Evolutionary conservation across 2,113 vertebrate genomes (phyloP).

Genomic region (Ploceus nigricollis): DNA sequence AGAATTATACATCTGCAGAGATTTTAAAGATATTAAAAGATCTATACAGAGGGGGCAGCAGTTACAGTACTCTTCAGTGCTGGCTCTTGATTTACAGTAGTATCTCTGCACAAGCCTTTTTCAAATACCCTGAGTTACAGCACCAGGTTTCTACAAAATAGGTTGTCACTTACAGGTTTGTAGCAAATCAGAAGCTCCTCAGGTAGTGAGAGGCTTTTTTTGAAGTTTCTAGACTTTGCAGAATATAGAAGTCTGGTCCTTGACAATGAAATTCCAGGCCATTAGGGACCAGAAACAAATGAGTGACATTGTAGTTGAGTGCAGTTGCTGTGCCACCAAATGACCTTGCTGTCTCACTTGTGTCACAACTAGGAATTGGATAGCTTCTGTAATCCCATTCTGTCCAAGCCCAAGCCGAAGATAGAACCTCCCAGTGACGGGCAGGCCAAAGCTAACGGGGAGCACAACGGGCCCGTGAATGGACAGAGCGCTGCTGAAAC

Average conservation of each 20-base stretch:
- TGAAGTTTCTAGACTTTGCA: not conserved
- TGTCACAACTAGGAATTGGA: constrained; percentile 82
- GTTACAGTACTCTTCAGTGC: not conserved
- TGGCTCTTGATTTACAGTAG: not conserved
- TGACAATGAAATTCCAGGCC: not conserved
- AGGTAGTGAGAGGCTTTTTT: not conserved
- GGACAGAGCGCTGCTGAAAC: constrained; percentile 76
- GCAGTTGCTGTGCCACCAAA: not conserved
- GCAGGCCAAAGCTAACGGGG: constrained; percentile 72
- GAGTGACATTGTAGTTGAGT: rapidly evolving
- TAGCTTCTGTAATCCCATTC: constrained; percentile 81
- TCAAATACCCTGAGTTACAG: not conserved
- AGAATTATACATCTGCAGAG: not conserved
- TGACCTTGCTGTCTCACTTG: not conserved
- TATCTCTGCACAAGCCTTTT: not conserved
- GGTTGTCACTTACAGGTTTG: rapidly evolving
- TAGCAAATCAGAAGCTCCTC: not conserved
- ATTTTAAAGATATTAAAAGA: not conserved
- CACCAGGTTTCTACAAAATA: not conserved
- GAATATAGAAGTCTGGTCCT: not conserved
- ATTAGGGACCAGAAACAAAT: not conserved
- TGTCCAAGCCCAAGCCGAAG: constrained; percentile 86
- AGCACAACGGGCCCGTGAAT: constrained; percentile 81
- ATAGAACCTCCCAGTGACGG: constrained; percentile 77
- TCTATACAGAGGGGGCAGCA: not conserved